These are phyloP conservation scores for Ranitomeya imitator DNA, from an alignment of 2,113 vertebrate species.

Conservation along the genomic window DNA sequence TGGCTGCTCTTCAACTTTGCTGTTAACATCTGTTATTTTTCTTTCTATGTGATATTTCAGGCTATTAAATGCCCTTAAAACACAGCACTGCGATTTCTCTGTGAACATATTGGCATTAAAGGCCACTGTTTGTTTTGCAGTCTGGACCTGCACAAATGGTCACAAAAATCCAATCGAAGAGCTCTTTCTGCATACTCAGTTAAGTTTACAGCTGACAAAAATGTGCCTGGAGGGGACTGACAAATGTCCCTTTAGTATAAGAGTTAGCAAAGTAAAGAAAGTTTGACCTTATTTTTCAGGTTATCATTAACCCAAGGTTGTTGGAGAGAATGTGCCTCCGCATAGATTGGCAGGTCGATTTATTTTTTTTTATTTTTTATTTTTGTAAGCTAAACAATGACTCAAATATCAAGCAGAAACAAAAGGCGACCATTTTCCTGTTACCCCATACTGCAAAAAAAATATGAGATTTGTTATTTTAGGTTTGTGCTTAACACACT, in stretches of 20 bases:
- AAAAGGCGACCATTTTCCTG: neutral
- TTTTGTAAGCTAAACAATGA: conserved; percentile 7
- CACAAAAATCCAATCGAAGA: conserved; percentile 57
- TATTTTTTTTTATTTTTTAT: neutral
- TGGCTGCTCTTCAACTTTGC: neutral
- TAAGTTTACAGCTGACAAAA: conserved; percentile 58
- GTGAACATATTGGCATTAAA: conserved; percentile 36
- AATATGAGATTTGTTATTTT: neutral
- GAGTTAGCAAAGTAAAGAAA: conserved; percentile 53
- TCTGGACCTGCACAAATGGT: conserved; percentile 36
- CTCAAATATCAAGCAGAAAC: conserved; percentile 10
- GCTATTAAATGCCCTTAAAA: conserved; percentile 46
- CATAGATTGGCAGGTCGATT: conserved; percentile 38
- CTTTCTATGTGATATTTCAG: conserved; percentile 21
- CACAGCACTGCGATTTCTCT: neutral
- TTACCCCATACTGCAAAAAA: neutral
- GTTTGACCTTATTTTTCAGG: conserved; percentile 58
- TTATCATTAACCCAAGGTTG: conserved; percentile 56
- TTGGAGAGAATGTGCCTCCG: conserved; percentile 49
- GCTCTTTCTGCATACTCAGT: conserved; percentile 54
- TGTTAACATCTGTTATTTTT: conserved; percentile 14
- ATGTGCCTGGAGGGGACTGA: conserved; percentile 56
- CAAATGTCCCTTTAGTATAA: conserved; percentile 56
- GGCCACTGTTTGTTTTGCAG: conserved; percentile 39
- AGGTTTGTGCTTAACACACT: neutral